Conservation (phyloP, 2,888 invertebrate species). For the Dasysyrphus albostriatus region DNA sequence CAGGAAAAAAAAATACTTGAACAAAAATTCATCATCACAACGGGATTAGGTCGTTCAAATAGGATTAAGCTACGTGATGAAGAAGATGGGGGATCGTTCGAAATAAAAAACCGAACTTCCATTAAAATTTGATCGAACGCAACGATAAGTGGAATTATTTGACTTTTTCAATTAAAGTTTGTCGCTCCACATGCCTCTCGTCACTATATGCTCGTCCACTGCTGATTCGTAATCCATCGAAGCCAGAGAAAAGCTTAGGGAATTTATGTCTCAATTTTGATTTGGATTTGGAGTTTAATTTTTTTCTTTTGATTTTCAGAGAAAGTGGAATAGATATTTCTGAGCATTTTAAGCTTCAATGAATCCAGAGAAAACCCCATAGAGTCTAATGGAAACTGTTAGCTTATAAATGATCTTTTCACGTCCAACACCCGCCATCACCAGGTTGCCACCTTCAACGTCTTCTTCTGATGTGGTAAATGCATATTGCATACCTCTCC, state of each 20-base stretch:
- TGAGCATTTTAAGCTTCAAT: slow-evolving; percentile 50
- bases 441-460: slow-evolving; percentile 16
- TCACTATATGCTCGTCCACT: background rate
- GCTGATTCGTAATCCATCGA: slow-evolving; percentile 25
- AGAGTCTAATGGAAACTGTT: slow-evolving; percentile 52
- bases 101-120: slow-evolving; percentile 32
- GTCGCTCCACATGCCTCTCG: background rate
- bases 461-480: background rate
- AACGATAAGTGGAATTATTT: slow-evolving; percentile 48
- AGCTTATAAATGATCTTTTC: slow-evolving; percentile 50
- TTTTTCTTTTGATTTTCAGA: slow-evolving; percentile 28
- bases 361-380: background rate
- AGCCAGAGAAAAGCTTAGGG: slow-evolving; percentile 39
- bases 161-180: slow-evolving; percentile 64
- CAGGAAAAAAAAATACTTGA: background rate
- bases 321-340: slow-evolving; percentile 62
- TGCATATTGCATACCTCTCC: background rate
- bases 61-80: slow-evolving; percentile 63
- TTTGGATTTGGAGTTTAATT: slow-evolving; percentile 30
- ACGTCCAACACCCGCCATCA: slow-evolving; percentile 28
- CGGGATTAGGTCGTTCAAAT: slow-evolving; percentile 67
- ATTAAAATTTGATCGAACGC: slow-evolving; percentile 58
- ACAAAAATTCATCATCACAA: slow-evolving; percentile 58
- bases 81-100: slow-evolving; percentile 50
- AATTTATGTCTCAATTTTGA: slow-evolving; percentile 33